Conservation (phyloP, 2,113 vertebrate genomes). For the Nycticryphes semicollaris region DNA sequence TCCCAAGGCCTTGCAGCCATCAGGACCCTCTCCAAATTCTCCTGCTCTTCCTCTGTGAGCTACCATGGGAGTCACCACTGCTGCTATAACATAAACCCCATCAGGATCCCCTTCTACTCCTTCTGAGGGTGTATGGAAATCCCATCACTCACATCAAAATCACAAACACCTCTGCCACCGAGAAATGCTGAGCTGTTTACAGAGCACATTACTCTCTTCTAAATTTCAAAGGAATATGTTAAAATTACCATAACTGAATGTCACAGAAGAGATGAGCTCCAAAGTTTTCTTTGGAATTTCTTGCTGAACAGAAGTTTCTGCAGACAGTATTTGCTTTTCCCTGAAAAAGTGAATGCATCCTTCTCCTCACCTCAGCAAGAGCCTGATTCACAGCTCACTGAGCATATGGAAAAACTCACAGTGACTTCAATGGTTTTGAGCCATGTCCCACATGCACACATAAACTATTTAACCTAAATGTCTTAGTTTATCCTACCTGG, state of each 20-base stretch:
- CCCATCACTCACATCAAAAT: neutral
- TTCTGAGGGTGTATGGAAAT: neutral
- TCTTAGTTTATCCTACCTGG: neutral
- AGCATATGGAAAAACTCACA: slow-evolving; percentile 17
- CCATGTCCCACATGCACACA: accelerated
- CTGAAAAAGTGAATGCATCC: neutral
- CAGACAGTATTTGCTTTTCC: slow-evolving; percentile 6
- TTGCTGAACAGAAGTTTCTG: slow-evolving; percentile 44
- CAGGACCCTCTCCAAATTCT: neutral
- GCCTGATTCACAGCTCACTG: slow-evolving; percentile 13
- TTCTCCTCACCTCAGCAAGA: neutral
- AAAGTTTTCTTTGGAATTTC: slow-evolving; percentile 36
- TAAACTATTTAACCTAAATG: neutral
- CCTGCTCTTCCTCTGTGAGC: neutral
- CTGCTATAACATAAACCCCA: neutral
- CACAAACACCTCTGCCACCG: neutral
- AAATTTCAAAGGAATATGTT: slow-evolving; percentile 29
- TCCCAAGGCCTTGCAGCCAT: neutral
- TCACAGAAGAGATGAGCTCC: neutral
- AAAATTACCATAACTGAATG: slow-evolving; percentile 51
- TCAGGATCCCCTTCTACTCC: neutral
- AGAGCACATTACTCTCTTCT: neutral
- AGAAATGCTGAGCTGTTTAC: neutral
- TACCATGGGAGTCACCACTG: neutral
- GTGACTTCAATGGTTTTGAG: neutral